Evolutionary conservation across 2,797 vertebrate species (phyloP), one percentile per base, ranked within the genome.

Genomic region (Acomys russatus): DNA sequence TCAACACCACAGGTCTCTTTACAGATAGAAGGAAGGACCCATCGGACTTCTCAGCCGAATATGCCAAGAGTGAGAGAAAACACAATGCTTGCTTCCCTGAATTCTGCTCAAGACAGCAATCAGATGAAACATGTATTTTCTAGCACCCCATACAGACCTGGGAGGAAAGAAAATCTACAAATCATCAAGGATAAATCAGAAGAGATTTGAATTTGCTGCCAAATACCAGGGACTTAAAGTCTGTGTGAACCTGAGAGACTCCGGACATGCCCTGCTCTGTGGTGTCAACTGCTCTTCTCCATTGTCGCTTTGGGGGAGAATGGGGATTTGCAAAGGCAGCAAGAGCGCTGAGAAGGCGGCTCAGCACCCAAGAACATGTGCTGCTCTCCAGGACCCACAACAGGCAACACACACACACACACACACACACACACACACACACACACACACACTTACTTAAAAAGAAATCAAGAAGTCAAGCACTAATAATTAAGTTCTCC

Each of bases 201-300:
- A 73, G 22, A 25, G 30, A 76, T 49, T 78, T 93, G 33, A 64
- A 87, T 87, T 82, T 95, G 71, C 79, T 76, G n/a, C 54, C 61
- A 84, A 51, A 91, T 49, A 68, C 82, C 80, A 59, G 56, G 79
- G 74, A 76, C 91, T 84, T 73, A 79, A 88, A 56, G 11, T 94
- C 87, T 66, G 0, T 33, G 23, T 11, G 23, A 56, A 4, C 35
- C 44, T 35, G 35, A 82, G 70, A 74, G 51, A 88, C 61, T 93
- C 49, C 2, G 9, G 1, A 73, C n/a, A 71, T 0, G 2, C 33
- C 30, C 22, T 79, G 66, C 74, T 82, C 49, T 6, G 1, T n/a
- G 30, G 9, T 44, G 30, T 70, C 14, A 11, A n/a, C 9, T 83
- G 35, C 23, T 20, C 70, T 54, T 91, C 73, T n/a, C 49, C 66